Evolutionary conservation across 2,888 invertebrate genomes (phyloP).

Genomic region (Megalurothrips usitatus): DNA sequence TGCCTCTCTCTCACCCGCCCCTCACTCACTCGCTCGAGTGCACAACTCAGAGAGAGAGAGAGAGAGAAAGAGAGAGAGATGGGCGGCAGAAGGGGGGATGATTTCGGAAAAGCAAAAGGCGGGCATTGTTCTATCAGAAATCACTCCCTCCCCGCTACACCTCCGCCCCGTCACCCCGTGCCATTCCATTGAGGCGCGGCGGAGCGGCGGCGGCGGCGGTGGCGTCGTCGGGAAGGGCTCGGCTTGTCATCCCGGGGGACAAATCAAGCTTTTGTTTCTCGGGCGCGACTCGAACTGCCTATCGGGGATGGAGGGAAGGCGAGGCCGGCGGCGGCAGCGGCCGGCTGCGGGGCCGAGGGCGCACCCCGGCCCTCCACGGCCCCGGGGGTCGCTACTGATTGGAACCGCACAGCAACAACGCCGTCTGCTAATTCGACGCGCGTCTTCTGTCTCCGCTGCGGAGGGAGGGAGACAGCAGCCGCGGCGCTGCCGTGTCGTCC

Average conservation of each 20-base stretch:
- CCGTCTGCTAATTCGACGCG: neutral
- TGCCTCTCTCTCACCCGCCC: neutral
- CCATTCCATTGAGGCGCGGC: too few species aligned
- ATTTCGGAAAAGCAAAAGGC: neutral
- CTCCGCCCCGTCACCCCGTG: neutral
- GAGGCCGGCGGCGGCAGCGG: neutral
- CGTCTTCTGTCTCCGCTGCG: neutral
- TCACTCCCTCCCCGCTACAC: neutral
- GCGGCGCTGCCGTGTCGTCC: neutral
- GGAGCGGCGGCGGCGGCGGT: neutral
- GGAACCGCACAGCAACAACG: neutral
- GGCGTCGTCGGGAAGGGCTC: neutral
- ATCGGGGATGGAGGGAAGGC: neutral
- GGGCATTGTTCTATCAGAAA: constrained; percentile 24
- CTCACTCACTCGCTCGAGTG: neutral
- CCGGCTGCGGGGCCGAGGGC: too few species aligned
- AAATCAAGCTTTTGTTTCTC: constrained; percentile 25
- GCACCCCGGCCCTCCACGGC: neutral
- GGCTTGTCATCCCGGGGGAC: constrained; percentile 19
- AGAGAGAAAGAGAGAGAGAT: neutral
- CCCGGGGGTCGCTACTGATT: neutral
- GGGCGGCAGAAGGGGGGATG: too few species aligned
- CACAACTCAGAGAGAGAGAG: neutral
- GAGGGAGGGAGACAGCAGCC: neutral
- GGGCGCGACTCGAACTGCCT: constrained; percentile 11